Evolutionary conservation across 2,113 vertebrate genomes (phyloP), one percentile per base, ranked within the genome.

Genomic region (Pluvianellus socialis): DNA sequence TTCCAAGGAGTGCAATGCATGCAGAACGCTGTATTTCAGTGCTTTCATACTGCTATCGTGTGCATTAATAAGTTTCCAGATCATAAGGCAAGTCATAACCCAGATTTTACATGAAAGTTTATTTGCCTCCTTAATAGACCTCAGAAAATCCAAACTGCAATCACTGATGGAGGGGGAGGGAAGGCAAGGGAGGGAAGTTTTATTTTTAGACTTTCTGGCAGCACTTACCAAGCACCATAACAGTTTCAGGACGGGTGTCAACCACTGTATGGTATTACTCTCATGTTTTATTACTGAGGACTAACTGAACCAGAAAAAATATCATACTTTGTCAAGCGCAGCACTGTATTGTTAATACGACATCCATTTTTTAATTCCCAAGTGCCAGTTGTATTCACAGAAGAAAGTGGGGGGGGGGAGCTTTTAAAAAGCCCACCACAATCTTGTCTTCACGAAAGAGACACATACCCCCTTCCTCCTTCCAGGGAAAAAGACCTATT

Each of bases 131-230:
- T 91, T 84, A 93, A 81, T 1, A 95, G 93, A 96, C 67, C 90
- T 75, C 68, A 94, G 74, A 95, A 95, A 97, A 96, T 70, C 93
- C 95, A 79, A 97, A 91, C 81, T 74, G 72, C 79, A 94, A 30
- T 75, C 67, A 35, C 45, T 33, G 71, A 91, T 33, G 35, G 65
- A 88, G 82, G 67, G 82, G 82, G 95, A 93, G 32, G 95, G 88
- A 67, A 94, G 6, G 79, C 32, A 88, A 91, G 55, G 30, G 59
- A 77, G 81, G 21, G 19, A 88, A 91, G 19, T 33, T 79, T 81
- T 88, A 95, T 96, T 98, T 95, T 97, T 96, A 97, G 96, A 92
- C 79, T 80, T 92, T 88, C 79, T 95, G 89, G 91, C 97, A 96
- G 96, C 81, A 95, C 92, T 97, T 95, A 96, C 75, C 92, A 58